Conservation (phyloP, 2,888 invertebrate species). For the Stenurella melanura region DNA sequence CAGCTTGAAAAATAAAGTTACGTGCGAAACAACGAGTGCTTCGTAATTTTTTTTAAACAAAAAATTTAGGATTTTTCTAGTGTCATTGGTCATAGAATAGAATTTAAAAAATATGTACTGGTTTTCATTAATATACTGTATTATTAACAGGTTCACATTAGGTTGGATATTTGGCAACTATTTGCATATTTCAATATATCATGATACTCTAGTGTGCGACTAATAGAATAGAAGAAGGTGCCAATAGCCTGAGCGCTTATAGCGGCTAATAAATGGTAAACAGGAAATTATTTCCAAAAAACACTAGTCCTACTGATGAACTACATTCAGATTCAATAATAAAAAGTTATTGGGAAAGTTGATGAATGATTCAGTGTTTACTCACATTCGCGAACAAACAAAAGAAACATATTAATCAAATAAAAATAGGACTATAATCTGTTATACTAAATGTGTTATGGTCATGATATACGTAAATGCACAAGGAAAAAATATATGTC, state of each 20-base stretch:
- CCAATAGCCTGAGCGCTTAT: not conserved
- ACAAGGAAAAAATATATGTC: not conserved
- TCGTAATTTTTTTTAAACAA: too few relatives aligned
- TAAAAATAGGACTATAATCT: not conserved
- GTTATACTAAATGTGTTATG: not conserved
- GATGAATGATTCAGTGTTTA: constrained; percentile 39
- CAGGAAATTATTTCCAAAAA: not conserved
- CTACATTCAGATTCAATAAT: constrained; percentile 16
- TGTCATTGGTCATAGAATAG: too few relatives aligned
- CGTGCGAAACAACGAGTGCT: too few relatives aligned
- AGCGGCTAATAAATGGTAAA: not conserved
- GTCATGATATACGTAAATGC: not conserved
- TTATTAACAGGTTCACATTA: too few relatives aligned
- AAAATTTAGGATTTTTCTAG: too few relatives aligned
- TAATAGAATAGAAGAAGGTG: not conserved
- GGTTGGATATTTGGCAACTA: too few relatives aligned
- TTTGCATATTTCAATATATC: too few relatives aligned
- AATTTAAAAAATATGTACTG: too few relatives aligned
- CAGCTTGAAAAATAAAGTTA: too few relatives aligned
- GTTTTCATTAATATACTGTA: too few relatives aligned
- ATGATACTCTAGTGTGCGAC: too few relatives aligned
- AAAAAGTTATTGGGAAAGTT: constrained; percentile 24
- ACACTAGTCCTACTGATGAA: not conserved
- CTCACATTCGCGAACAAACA: constrained; percentile 5
- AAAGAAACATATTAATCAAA: constrained; percentile 7